phyloP scores from a whole-genome alignment of 35 echinoderm and acorn worm genomes.

The Strongylocentrotus purpuratus region DNA sequence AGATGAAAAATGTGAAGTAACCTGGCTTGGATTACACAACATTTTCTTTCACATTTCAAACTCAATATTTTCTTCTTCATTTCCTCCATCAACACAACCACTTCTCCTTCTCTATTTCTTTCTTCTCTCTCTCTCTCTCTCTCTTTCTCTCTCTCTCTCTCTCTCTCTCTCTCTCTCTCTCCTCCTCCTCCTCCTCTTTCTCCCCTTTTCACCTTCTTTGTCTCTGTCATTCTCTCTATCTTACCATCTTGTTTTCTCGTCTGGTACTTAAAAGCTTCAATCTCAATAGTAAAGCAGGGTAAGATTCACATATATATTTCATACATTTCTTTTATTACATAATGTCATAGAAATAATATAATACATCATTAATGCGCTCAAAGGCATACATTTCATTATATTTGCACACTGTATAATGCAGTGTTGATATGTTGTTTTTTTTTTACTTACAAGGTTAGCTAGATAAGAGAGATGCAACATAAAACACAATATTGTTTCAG shows the following conservation, averaged over 20 bases:
- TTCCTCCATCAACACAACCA: neutral
- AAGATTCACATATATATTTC: neutral
- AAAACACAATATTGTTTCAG: neutral
- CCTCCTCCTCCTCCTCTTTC: neutral
- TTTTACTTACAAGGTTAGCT: neutral
- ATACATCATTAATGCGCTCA: neutral
- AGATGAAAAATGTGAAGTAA: neutral
- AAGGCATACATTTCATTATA: neutral
- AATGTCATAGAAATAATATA: slow-evolving; percentile 5
- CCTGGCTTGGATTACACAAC: neutral
- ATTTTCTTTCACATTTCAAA: no score
- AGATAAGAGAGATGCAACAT: neutral
- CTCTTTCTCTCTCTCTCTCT: neutral
- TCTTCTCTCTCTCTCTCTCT: neutral
- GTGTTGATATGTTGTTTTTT: neutral
- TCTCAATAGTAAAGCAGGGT: neutral
- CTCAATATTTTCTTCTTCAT: neutral
- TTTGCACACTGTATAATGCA: neutral
- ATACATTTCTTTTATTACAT: neutral
- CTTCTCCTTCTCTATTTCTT: neutral
- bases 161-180: neutral
- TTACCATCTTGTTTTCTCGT: neutral
- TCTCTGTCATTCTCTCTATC: neutral
- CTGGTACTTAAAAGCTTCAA: no score
- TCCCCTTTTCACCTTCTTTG: neutral